A percentile compares a stretch with the other conserved stretches of the same genome.
Evolutionary conservation across 2,888 invertebrate species (phyloP).

Genomic region (Andrena chrysosceles): DNA sequence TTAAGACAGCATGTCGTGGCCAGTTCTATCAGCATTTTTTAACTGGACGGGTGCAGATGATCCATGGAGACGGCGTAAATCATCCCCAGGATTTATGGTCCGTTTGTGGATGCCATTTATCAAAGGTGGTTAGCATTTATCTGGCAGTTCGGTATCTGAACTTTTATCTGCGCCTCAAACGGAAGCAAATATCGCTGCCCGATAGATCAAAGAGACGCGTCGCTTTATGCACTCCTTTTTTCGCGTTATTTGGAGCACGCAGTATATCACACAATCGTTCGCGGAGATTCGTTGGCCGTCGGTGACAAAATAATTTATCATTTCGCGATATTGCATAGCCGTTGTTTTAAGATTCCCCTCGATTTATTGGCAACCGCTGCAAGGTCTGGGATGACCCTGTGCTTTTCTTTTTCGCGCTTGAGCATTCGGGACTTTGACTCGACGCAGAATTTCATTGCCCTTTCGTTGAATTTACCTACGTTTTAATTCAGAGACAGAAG

Average conservation of each 20-base stretch:
- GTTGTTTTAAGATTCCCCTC: conserved; percentile 42
- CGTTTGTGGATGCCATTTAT: conserved; percentile 54
- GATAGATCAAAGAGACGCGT: conserved; percentile 41
- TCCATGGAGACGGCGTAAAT: conserved; percentile 38
- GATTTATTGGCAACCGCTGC: conserved; percentile 26
- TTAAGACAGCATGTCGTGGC: neutral
- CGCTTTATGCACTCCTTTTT: conserved; percentile 5
- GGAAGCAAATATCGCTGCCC: conserved; percentile 35
- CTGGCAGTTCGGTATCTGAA: conserved; percentile 55
- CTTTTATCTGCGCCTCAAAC: conserved; percentile 56
- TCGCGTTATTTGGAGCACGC: conserved; percentile 13
- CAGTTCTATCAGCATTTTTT: conserved; percentile 7
- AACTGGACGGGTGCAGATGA: conserved; percentile 22
- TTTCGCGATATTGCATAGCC: conserved; percentile 26
- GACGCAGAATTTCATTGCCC: neutral
- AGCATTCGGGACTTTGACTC: neutral
- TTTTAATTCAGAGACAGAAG: too few relatives aligned
- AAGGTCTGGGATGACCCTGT: neutral
- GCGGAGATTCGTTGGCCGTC: neutral
- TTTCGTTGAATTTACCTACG: too few relatives aligned
- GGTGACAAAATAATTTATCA: conserved; percentile 49
- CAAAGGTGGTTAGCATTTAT: conserved; percentile 56
- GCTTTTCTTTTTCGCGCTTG: neutral
- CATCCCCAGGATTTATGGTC: conserved; percentile 48
- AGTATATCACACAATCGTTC: conserved; percentile 45